Percentiles rank a stretch among this genome's conserved stretches.
These are phyloP conservation scores for Chaetodon trifascialis DNA, from an alignment of 2,113 vertebrate species.

Conservation along the genomic window DNA sequence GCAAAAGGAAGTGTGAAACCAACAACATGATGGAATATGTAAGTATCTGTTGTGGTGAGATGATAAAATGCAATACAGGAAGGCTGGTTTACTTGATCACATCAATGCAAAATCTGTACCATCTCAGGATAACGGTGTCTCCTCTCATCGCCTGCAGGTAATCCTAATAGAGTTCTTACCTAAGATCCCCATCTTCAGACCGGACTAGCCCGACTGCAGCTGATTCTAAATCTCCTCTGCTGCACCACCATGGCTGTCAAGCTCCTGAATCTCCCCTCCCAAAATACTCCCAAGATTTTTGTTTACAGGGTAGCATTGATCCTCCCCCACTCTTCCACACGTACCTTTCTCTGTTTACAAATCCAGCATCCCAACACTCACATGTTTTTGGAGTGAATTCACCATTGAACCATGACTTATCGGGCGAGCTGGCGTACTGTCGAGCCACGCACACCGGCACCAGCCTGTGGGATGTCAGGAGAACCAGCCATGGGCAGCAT, in stretches of 20 bases:
- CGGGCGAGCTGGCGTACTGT: conserved; percentile 29
- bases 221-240: conserved; percentile 85
- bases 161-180: conserved; percentile 99
- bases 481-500: conserved; percentile 37
- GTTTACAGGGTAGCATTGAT: conserved; percentile 71
- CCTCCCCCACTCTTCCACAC: neutral
- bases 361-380: conserved; percentile 23
- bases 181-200: conserved; percentile 99
- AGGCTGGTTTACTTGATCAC: neutral
- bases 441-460: conserved; percentile 17
- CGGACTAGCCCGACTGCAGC: conserved; percentile 89
- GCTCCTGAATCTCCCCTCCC: conserved; percentile 26
- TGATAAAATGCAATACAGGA: neutral
- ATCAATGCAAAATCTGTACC: neutral
- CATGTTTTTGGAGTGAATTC: conserved; percentile 20
- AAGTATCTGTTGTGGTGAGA: conserved; percentile 79
- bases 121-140: conserved; percentile 11
- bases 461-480: conserved; percentile 41
- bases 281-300: conserved; percentile 65
- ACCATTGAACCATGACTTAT: conserved; percentile 21
- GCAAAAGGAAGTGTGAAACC: conserved; percentile 99
- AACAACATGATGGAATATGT: conserved; percentile 99
- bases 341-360: conserved; percentile 72
- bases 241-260: conserved; percentile 64
- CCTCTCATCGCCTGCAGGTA: conserved; percentile 86